A percentile compares a stretch with the other conserved stretches of the same genome.
phyloP scores from a whole-genome alignment of 2,113 vertebrate genomes.

The Chaenocephalus aceratus region DNA sequence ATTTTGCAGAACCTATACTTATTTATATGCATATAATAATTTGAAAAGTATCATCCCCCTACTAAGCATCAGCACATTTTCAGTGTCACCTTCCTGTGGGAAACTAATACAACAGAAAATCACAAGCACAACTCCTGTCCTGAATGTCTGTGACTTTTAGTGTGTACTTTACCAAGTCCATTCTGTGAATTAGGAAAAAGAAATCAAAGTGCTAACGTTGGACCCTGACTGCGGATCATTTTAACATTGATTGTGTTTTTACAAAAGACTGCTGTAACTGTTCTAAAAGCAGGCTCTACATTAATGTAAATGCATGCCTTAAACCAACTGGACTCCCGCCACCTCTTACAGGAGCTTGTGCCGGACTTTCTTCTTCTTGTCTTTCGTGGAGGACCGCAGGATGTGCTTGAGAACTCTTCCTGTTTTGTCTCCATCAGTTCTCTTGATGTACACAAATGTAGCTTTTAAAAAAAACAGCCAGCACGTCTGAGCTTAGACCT shows the following conservation, averaged over 20 bases:
- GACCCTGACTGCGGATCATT: not conserved
- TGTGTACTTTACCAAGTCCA: constrained; percentile 4
- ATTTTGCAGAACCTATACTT: not conserved
- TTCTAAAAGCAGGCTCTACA: constrained; percentile 2
- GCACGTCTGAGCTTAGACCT: constrained; percentile 40
- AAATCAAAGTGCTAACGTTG: not conserved
- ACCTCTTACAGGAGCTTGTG: constrained; percentile 1
- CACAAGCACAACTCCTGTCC: constrained; percentile 37
- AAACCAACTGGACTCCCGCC: constrained; percentile 14
- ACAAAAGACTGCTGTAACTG: not conserved
- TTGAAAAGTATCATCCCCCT: not conserved
- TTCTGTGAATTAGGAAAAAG: constrained; percentile 8
- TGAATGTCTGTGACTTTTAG: constrained; percentile 25
- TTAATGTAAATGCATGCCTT: constrained; percentile 63
- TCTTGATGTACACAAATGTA: constrained; percentile 57
- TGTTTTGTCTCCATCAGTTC: constrained; percentile 31
- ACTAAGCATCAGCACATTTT: not conserved
- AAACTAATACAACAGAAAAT: constrained; percentile 33
- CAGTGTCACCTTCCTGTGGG: not conserved
- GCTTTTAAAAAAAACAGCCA: constrained; percentile 41
- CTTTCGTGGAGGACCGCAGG: constrained; percentile 6
- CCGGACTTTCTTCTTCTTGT: constrained; percentile 13
- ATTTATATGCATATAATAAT: not conserved
- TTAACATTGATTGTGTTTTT: constrained; percentile 1
- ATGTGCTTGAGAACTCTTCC: constrained; percentile 1